A percentile compares a stretch with the other conserved stretches of the same genome.
These are phyloP conservation scores for Synanthedon tipuliformis DNA, from an alignment of 2,888 invertebrate genomes.

Conservation along the genomic window DNA sequence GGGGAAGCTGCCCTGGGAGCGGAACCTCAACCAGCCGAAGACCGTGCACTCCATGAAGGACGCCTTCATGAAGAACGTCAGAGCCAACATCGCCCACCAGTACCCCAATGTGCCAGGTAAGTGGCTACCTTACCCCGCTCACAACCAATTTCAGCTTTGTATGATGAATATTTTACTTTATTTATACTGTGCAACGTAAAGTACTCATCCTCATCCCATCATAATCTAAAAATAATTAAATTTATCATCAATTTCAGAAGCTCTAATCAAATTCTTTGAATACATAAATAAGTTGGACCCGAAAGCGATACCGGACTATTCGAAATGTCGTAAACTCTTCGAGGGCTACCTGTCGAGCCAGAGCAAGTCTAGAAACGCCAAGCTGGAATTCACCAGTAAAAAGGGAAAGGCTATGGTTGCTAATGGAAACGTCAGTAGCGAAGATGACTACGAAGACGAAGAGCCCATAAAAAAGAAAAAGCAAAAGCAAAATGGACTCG, in stretches of 20 bases:
- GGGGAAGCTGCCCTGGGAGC: constrained; percentile 88
- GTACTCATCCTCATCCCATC: background rate
- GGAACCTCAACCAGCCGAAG: constrained; percentile 68
- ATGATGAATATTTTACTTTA: too few relatives aligned
- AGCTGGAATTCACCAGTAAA: constrained; percentile 67
- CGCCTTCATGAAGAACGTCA: constrained; percentile 72
- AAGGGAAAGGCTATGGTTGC: constrained; percentile 15
- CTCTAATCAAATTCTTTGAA: constrained; percentile 74
- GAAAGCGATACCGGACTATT: constrained; percentile 80
- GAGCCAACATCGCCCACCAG: constrained; percentile 46
- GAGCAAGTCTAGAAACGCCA: constrained; percentile 67
- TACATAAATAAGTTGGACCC: constrained; percentile 77
- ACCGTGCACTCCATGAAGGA: constrained; percentile 78
- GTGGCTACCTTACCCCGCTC: too few relatives aligned
- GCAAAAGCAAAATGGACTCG: constrained; percentile 9
- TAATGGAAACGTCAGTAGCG: constrained; percentile 1
- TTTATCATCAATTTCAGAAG: constrained; percentile 50
- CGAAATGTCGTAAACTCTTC: constrained; percentile 76
- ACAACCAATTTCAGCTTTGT: too few relatives aligned
- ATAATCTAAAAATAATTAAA: background rate
- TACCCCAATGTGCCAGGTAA: constrained; percentile 41
- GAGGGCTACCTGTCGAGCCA: constrained; percentile 73
- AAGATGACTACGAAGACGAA: constrained; percentile 1
- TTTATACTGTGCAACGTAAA: too few relatives aligned
- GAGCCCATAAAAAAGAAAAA: background rate